Evolutionary conservation across 2,113 vertebrate genomes (phyloP), one percentile per base, ranked within the genome.

Genomic region (Myotis yumanensis): DNA sequence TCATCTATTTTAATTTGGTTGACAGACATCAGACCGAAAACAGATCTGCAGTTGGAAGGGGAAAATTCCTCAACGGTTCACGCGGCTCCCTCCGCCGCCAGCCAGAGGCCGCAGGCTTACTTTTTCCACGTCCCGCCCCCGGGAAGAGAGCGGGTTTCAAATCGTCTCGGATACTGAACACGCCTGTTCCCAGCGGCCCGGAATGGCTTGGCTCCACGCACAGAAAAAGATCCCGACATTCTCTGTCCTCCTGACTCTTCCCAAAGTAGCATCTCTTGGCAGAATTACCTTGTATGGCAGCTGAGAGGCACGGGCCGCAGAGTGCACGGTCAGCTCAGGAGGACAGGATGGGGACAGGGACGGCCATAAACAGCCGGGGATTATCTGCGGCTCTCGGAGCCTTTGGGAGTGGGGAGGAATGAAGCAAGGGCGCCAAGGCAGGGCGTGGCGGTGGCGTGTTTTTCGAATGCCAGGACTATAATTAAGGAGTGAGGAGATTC

Each of bases 401-500:
- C 22, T 86, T 43, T 12, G 68, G 87, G 90, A 95, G 81, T 0
- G 4, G 43, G 72, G 51, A 94, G 90, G 93, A 80, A 71, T 59
- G 94, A 25, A 59, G 73, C 1, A 10, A 4, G 62, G 93, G 76
- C 28, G 76, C 95, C 95, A 52, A 30, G 86, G 86, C 37, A 32
- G 89, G 79, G 82, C 57, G 95, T 91, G 87, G 96, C 75, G 88
- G 54, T 16, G 94, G 59, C 86, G 97, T 90, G 91, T 14, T 90
- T 96, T 91, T 83, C 43, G 68, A 52, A 95, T 94, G 93, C 96
- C 96, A 94, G 96, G 30, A 83, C 96, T 94, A 91, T 95, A 95
- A 96, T 96, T 92, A 96, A 73, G 96, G 96, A 91, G 89, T 59
- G 96, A 95, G 95, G 94, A 91, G 95, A 43, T 40, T 40, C 87